Percentiles rank a stretch among this genome's conserved stretches.
These are phyloP conservation scores for Notoglanidium macrostoma DNA, from an alignment of 2,797 vertebrate species.

Conservation along the genomic window DNA sequence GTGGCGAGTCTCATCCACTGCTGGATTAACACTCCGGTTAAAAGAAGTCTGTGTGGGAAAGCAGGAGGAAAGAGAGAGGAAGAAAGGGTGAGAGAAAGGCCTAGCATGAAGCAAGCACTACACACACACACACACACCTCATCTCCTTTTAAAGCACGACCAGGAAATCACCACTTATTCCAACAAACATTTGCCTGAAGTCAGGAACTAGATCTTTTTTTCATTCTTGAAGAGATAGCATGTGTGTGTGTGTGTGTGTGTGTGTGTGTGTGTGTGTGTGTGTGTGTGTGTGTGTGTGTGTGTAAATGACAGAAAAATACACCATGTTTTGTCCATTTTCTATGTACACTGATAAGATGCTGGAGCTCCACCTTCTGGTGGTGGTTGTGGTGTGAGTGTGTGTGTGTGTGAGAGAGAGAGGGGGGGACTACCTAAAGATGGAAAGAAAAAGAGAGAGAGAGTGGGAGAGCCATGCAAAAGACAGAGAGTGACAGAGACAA, in stretches of 20 bases:
- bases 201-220: conserved; percentile 71
- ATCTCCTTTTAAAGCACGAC: conserved; percentile 70
- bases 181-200: conserved; percentile 86
- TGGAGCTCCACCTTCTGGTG: conserved; percentile 80
- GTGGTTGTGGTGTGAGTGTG: background rate
- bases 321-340: conserved; percentile 50
- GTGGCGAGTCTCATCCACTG: conserved; percentile 59
- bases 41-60: conserved; percentile 55
- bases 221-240: conserved; percentile 7
- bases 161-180: conserved; percentile 93
- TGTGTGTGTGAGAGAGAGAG: background rate
- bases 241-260: conserved; percentile 21
- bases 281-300: conserved; percentile 21
- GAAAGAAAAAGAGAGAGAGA: background rate
- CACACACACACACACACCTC: conserved; percentile 32
- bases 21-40: background rate
- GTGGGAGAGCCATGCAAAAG: background rate
- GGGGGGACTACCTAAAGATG: background rate
- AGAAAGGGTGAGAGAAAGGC: conserved; percentile 26
- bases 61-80: conserved; percentile 5
- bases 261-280: conserved; percentile 22
- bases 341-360: conserved; percentile 65
- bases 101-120: conserved; percentile 12
- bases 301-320: conserved; percentile 18
- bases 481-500: background rate